phyloP scores from a whole-genome alignment of 1,140 invertebrate genomes.

The Hylaeus volcanicus region DNA sequence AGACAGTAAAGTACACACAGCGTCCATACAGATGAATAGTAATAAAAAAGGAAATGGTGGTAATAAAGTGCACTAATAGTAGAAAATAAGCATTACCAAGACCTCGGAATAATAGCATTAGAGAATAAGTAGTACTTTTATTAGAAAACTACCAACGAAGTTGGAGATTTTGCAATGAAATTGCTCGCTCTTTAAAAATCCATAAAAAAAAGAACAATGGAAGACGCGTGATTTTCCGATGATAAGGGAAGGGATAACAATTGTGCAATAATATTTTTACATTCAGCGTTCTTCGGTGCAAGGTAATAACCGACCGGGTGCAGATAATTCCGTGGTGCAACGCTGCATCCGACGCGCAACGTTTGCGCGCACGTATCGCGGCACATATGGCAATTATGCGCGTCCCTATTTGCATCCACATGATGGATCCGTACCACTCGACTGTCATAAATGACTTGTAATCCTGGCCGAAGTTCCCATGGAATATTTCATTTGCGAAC shows the following conservation, averaged over 20 bases:
- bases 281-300: not conserved
- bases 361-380: not conserved
- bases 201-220: constrained; percentile 1
- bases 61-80: not conserved
- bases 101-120: not conserved
- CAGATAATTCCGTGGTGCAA: constrained; percentile 26
- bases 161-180: not conserved
- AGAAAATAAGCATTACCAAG: not conserved
- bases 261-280: constrained; percentile 6
- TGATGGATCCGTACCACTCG: not conserved
- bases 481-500: not conserved
- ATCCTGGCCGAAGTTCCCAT: not conserved
- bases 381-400: constrained; percentile 14
- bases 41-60: not conserved
- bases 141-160: not conserved
- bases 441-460: not conserved
- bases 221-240: not conserved
- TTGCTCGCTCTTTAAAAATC: not conserved
- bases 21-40: not conserved
- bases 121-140: not conserved
- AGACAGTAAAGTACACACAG: not conserved
- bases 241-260: not conserved
- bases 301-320: constrained; percentile 3
- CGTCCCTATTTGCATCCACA: not conserved
- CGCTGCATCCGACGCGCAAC: constrained; percentile 18